These are phyloP conservation scores for Drosophila quadrilineata DNA, from an alignment of 1,140 invertebrate species.

Conservation along the genomic window DNA sequence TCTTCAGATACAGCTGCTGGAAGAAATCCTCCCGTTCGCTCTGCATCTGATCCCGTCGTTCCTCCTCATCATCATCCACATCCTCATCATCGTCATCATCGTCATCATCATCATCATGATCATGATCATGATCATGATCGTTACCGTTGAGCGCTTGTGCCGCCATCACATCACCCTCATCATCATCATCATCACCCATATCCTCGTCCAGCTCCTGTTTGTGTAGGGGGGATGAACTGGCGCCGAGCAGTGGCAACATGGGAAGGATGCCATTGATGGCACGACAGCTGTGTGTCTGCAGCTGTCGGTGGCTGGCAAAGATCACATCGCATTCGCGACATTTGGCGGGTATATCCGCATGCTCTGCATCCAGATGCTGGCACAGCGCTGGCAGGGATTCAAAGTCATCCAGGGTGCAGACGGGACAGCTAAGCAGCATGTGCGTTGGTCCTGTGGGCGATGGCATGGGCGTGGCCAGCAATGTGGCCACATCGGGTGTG, in stretches of 20 bases:
- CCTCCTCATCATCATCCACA: conserved; percentile 9
- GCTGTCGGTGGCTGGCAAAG: conserved; percentile 87
- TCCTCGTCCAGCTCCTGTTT: not conserved
- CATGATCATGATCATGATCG: too few relatives aligned
- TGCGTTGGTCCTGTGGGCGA: conserved; percentile 15
- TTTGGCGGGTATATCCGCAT: conserved; percentile 86
- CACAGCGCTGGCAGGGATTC: conserved; percentile 84
- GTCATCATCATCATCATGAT: conserved; percentile 1
- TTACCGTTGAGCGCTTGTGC: too few relatives aligned
- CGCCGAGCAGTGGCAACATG: conserved; percentile 43
- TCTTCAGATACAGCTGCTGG: conserved; percentile 88
- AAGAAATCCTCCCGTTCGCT: conserved; percentile 87
- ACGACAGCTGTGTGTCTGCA: conserved; percentile 84
- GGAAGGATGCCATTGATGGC: not conserved
- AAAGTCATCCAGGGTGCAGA: conserved; percentile 86
- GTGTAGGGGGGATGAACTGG: conserved; percentile 50
- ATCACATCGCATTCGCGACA: conserved; percentile 87
- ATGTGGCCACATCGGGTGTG: conserved; percentile 58
- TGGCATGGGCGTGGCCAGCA: conserved; percentile 32
- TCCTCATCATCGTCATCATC: conserved; percentile 33
- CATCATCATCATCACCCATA: conserved; percentile 16
- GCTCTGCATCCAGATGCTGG: conserved; percentile 87
- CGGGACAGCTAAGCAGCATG: conserved; percentile 81
- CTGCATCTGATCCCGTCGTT: conserved; percentile 69
- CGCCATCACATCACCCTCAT: conserved; percentile 1